Evolutionary conservation across 1,140 invertebrate genomes (phyloP).

Genomic region (Brachionus asplanchnoidis): DNA sequence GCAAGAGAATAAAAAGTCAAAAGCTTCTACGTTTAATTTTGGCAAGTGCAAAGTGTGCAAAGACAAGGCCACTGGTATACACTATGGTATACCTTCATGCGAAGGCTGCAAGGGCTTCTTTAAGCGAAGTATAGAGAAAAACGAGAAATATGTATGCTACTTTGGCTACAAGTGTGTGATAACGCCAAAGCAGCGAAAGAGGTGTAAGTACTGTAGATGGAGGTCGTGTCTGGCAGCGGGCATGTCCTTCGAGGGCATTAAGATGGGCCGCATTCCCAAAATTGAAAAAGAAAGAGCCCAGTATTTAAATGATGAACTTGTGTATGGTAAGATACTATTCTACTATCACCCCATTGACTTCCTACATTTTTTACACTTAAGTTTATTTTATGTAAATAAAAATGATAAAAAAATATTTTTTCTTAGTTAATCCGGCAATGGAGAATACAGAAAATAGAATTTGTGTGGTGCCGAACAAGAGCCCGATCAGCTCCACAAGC

Average conservation of each 20-base stretch:
- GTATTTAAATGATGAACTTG: constrained; percentile 18
- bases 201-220: constrained; percentile 58
- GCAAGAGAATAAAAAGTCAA: neutral
- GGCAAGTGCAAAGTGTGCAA: constrained; percentile 53
- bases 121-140: constrained; percentile 55
- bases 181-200: constrained; percentile 53
- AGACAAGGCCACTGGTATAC: constrained; percentile 56
- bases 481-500: neutral
- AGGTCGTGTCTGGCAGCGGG: constrained; percentile 52
- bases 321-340: neutral
- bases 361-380: neutral
- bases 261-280: constrained; percentile 32
- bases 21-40: constrained; percentile 13
- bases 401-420: neutral
- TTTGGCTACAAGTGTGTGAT: constrained; percentile 55
- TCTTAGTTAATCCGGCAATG: neutral
- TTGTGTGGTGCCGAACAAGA: neutral
- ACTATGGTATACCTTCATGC: constrained; percentile 56
- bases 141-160: constrained; percentile 56
- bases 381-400: neutral
- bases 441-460: neutral
- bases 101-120: constrained; percentile 58
- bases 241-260: constrained; percentile 38
- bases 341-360: neutral
- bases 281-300: constrained; percentile 27